Evolutionary conservation across 1,140 invertebrate species (phyloP).

Genomic region (Eulimnadia texana): DNA sequence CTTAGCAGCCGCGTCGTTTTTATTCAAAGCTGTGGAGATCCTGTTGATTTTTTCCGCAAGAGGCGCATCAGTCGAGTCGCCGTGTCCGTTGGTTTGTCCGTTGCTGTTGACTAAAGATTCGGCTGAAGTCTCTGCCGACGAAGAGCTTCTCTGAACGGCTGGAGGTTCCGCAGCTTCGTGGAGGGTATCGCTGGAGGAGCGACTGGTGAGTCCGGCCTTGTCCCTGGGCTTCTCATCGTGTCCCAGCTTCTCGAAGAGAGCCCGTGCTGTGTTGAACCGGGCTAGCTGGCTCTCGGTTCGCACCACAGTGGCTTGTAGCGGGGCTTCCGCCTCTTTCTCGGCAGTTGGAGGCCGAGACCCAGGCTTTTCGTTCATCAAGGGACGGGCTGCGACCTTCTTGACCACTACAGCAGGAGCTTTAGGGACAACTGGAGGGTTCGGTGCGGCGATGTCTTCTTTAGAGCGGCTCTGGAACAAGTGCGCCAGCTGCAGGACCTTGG

Average conservation of each 20-base stretch:
- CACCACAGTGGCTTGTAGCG: slow-evolving; percentile 50
- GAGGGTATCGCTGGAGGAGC: background rate
- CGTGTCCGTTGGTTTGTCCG: slow-evolving; percentile 1
- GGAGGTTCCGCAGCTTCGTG: background rate
- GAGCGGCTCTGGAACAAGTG: slow-evolving; percentile 57
- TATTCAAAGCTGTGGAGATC: background rate
- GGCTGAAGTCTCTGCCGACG: background rate
- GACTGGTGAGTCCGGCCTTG: background rate
- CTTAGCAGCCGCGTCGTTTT: background rate
- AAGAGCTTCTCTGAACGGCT: background rate
- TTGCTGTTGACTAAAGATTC: background rate
- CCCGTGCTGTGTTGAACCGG: slow-evolving; percentile 79
- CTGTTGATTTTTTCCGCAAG: background rate
- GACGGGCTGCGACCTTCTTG: slow-evolving; percentile 13
- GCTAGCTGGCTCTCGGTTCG: slow-evolving; percentile 75
- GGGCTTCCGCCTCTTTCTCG: slow-evolving; percentile 23
- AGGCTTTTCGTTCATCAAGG: slow-evolving; percentile 14
- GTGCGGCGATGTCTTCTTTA: slow-evolving; percentile 21
- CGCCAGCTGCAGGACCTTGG: slow-evolving; percentile 78
- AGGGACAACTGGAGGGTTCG: slow-evolving; percentile 16
- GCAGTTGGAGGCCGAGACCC: slow-evolving; percentile 23
- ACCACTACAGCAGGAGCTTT: slow-evolving; percentile 10
- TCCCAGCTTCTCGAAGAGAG: slow-evolving; percentile 81
- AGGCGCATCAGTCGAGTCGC: background rate
- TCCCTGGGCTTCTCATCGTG: slow-evolving; percentile 41